phyloP scores from a whole-genome alignment of 1,140 invertebrate genomes.

The Listronotus bonariensis region DNA sequence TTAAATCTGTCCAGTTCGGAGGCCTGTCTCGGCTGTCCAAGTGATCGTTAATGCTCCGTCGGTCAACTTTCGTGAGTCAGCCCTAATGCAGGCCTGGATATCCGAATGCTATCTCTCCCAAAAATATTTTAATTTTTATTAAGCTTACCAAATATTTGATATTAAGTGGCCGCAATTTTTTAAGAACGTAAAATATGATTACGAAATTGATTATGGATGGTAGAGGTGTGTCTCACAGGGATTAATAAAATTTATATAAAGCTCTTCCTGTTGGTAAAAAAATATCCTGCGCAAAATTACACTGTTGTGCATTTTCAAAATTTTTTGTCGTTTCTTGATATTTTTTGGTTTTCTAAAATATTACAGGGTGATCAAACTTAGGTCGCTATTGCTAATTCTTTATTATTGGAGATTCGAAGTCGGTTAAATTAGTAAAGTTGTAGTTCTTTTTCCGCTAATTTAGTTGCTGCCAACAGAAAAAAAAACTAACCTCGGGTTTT shows the following conservation, averaged over 20 bases:
- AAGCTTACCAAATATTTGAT: constrained; percentile 21
- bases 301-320: no score
- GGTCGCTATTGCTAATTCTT: no score
- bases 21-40: not conserved
- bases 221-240: constrained; percentile 2
- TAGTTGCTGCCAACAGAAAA: no score
- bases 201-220: constrained; percentile 19
- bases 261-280: constrained; percentile 2
- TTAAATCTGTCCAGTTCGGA: constrained; percentile 3
- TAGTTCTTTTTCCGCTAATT: no score
- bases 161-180: constrained; percentile 22
- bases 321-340: no score
- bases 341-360: no score
- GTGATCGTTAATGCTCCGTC: not conserved
- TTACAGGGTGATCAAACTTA: no score
- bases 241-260: not conserved
- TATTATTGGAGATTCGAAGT: no score
- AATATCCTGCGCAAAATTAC: no score
- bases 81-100: constrained; percentile 1
- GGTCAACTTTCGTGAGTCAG: constrained; percentile 1
- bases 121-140: constrained; percentile 19
- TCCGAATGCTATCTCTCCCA: not conserved
- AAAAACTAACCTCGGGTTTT: no score
- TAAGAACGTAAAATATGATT: constrained; percentile 16
- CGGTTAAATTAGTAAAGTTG: no score